Evolutionary conservation across 2,888 invertebrate species (phyloP).

Genomic region (Quadriops clusia): DNA sequence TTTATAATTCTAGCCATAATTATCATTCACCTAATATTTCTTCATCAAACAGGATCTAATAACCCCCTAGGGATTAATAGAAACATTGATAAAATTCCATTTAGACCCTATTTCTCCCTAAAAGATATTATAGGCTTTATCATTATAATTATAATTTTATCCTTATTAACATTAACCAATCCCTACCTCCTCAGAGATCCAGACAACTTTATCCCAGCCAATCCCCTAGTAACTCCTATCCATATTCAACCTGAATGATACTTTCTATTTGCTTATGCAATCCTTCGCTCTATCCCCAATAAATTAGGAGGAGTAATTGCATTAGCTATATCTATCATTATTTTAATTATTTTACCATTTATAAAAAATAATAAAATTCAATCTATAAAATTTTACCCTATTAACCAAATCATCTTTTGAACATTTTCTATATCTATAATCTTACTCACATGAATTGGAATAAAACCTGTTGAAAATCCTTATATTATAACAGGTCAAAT

Average conservation of each 20-base stretch:
- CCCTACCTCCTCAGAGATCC: conserved; percentile 54
- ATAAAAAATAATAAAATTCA: conserved; percentile 23
- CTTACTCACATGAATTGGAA: too few relatives aligned
- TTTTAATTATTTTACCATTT: conserved; percentile 50
- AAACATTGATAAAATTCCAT: conserved; percentile 54
- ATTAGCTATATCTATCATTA: conserved; percentile 50
- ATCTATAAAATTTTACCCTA: background rate
- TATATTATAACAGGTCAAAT: too few relatives aligned
- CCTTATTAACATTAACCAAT: conserved; percentile 39
- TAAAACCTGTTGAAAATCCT: too few relatives aligned
- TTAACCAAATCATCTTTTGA: too few relatives aligned
- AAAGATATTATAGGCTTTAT: conserved; percentile 53
- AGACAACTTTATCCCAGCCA: conserved; percentile 61
- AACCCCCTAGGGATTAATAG: conserved; percentile 53
- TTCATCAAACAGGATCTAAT: conserved; percentile 56
- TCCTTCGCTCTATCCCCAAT: conserved; percentile 65
- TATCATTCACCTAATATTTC: conserved; percentile 50
- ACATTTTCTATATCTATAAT: too few relatives aligned
- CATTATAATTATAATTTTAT: conserved; percentile 41
- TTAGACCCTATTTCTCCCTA: conserved; percentile 50
- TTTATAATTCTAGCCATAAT: conserved; percentile 50
- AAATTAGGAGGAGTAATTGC: conserved; percentile 64
- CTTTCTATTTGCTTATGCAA: conserved; percentile 71
- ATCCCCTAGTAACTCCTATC: conserved; percentile 53
- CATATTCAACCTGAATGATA: conserved; percentile 81